A percentile compares a stretch with the other conserved stretches of the same genome.
phyloP scores from a whole-genome alignment of 2,797 vertebrate species.

The Danio tinwini region DNA sequence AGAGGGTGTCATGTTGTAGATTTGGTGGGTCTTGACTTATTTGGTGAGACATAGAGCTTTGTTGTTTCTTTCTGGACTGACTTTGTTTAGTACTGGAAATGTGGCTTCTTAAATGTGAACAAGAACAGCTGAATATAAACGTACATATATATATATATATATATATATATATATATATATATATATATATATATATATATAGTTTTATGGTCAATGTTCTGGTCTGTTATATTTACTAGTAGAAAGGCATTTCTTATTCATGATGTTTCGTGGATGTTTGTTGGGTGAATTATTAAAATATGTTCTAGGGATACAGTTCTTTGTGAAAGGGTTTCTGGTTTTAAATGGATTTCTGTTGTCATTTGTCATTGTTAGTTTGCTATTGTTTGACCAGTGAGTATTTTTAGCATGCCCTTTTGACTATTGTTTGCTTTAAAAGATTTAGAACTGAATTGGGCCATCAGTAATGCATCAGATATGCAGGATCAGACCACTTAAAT shows the following conservation, averaged over 20 bases:
- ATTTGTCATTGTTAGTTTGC: constrained; percentile 5
- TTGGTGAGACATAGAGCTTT: not conserved
- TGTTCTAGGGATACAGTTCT: not conserved
- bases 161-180: no score
- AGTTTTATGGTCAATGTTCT: not conserved
- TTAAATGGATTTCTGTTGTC: constrained; percentile 16
- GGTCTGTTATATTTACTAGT: not conserved
- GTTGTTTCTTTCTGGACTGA: not conserved
- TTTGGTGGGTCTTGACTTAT: not conserved
- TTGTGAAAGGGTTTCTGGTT: not conserved
- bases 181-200: no score
- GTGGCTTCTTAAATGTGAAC: not conserved
- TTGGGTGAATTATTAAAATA: constrained; percentile 7
- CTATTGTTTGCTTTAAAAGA: not conserved
- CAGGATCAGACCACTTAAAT: not conserved
- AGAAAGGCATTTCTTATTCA: not conserved
- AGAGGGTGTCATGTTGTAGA: not conserved
- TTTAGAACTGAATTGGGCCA: not conserved
- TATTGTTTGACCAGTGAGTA: not conserved
- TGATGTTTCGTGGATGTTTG: not conserved
- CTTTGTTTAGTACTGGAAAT: not conserved
- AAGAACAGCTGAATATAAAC: not conserved
- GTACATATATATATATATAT: no score
- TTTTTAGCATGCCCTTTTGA: not conserved
- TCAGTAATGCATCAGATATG: not conserved